phyloP scores from a whole-genome alignment of 2,113 vertebrate species.

The Percina caprodes region DNA sequence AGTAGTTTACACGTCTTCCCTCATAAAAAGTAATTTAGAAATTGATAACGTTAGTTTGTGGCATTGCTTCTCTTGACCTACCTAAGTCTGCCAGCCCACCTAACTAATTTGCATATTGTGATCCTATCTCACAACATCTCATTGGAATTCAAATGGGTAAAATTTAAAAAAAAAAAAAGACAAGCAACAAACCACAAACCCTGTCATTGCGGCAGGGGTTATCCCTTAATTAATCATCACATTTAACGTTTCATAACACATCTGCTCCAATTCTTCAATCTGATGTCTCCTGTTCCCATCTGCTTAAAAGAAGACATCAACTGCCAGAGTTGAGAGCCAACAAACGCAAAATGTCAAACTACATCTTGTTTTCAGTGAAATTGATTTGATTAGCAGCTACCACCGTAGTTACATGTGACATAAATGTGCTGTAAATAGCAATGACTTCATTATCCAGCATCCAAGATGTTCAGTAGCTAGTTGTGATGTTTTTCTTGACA shows the following conservation, averaged over 20 bases:
- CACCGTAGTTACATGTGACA: background rate
- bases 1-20: background rate
- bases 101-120: background rate
- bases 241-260: slow-evolving; percentile 1
- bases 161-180: background rate
- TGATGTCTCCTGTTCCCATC: background rate
- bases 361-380: slow-evolving; percentile 6
- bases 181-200: background rate
- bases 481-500: background rate
- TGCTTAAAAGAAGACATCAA: slow-evolving; percentile 18
- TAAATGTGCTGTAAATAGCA: background rate
- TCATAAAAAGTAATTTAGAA: background rate
- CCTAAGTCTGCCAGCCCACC: background rate
- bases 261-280: background rate
- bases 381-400: slow-evolving; percentile 32
- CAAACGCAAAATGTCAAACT: slow-evolving; percentile 36
- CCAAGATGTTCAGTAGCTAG: background rate
- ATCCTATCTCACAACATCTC: background rate
- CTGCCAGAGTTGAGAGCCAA: slow-evolving; percentile 16
- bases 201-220: background rate
- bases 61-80: background rate
- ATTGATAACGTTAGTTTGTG: background rate
- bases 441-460: background rate
- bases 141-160: no score
- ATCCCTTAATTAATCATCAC: background rate